A percentile compares a stretch with the other conserved stretches of the same genome.
phyloP scores from a whole-genome alignment of 2,797 vertebrate genomes.

The Sebastes flavidus region DNA sequence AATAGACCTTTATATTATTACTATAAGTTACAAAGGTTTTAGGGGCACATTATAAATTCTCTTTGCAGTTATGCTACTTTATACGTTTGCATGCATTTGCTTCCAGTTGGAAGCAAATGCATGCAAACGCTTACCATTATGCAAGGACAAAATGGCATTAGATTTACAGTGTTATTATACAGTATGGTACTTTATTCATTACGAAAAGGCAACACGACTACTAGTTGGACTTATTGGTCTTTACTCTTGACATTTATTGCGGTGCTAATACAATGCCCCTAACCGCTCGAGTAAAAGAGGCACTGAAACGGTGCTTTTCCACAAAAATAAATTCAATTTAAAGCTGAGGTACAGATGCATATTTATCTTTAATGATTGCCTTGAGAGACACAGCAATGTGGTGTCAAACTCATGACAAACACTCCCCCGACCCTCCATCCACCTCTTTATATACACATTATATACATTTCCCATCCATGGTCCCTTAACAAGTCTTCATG shows the following conservation, averaged over 20 bases:
- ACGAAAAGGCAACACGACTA: background rate
- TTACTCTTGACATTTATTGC: conserved; percentile 1
- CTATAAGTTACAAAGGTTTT: background rate
- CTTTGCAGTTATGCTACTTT: background rate
- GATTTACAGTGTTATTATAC: background rate
- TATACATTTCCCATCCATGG: background rate
- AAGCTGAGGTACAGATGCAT: background rate
- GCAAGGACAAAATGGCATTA: background rate
- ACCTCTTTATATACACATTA: background rate
- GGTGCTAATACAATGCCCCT: background rate
- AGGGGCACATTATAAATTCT: background rate
- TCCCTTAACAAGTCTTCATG: background rate
- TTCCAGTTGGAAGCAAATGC: background rate
- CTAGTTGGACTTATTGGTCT: background rate
- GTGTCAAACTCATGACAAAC: background rate
- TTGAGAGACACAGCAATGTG: background rate
- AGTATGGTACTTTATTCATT: conserved; percentile 1
- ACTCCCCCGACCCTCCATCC: background rate
- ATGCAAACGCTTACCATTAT: background rate
- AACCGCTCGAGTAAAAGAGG: background rate
- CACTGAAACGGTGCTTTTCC: background rate
- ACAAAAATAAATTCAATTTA: background rate
- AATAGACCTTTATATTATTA: background rate
- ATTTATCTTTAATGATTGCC: background rate
- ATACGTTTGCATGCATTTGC: background rate